Conservation (phyloP, 2,797 vertebrate species). For the Pelochelys cantorii region DNA sequence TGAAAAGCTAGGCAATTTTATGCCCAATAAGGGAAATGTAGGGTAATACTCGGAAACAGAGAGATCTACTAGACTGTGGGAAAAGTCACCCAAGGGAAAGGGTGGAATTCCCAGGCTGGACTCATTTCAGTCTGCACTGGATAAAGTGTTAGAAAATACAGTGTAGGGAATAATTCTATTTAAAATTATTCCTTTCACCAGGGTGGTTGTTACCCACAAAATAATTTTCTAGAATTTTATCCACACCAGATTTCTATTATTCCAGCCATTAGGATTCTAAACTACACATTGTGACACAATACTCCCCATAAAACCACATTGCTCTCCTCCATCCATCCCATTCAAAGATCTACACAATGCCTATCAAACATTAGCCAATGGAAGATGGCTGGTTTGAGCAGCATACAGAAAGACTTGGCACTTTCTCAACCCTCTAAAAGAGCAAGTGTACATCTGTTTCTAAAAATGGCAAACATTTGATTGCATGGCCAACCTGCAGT, state of each 20-base stretch:
- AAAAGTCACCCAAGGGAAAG: neutral
- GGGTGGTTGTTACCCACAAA: neutral
- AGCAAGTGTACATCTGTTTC: neutral
- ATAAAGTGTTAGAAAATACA: neutral
- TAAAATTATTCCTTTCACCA: neutral
- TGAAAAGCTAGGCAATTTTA: neutral
- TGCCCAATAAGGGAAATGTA: neutral
- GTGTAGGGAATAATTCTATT: neutral
- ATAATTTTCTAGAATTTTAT: neutral
- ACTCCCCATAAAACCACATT: neutral
- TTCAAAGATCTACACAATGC: neutral
- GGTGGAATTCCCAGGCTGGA: neutral
- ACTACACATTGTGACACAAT: too few relatives aligned
- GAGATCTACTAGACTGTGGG: neutral
- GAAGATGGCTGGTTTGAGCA: neutral
- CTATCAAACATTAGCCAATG: neutral
- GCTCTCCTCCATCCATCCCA: neutral
- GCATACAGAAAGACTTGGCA: neutral
- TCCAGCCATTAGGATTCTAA: fast-evolving
- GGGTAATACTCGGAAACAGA: neutral
- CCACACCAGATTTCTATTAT: neutral
- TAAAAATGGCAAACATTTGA: neutral
- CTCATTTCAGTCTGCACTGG: neutral
- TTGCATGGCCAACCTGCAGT: neutral
- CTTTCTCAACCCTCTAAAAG: neutral